Base-by-base conservation (phyloP, 2,888 invertebrate species). In the Sarcophaga rosellei region DNA sequence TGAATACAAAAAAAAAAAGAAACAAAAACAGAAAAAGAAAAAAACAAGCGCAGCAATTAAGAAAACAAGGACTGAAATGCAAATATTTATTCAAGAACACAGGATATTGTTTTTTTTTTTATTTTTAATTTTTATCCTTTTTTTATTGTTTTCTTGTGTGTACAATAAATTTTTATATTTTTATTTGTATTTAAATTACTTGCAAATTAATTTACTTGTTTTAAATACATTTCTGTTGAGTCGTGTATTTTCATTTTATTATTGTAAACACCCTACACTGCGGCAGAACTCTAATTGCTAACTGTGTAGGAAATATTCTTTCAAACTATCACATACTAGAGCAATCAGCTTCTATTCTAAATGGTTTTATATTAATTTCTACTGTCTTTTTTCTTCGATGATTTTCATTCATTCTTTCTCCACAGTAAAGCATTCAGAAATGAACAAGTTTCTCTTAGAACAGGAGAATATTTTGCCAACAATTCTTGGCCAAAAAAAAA, bases 1-100 rank as follows among this genome's bases (percentile, higher is more conserved):
- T n/a, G 53, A n/a, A 83, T 65, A 77, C n/a, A 68, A 69, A 78
- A 11, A 74, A 23, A 47, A 47, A 11, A 70, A 73, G 11, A 65
- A 83, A 78, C 72, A 70, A 73, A 35, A 68, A 74, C 59, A 23
- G 25, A 78, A 20, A 35, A n/a, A 35, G 47, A 35, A 25, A 62
- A 63, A 75, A 81, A 70, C 74, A 85, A 86, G 81, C 85, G 88
- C 81, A 87, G 86, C 83, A 87, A 86, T 86, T 86, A 82, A 80
- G 79, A 68, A 83, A 80, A 85, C 77, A 85, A 80, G 86, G 86
- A 86, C 86, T 86, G 86, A 86, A 86, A 86, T 83, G 75, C 66
- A 86, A 86, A 83, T 83, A 86, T 80, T 76, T 62, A 78, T 84
- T 65, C 23, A 72, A 70, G 35, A 65, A 80, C 35, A 62, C 73